Conservation (phyloP, 2,888 invertebrate genomes). For the Acanthacorydalis orientalis region DNA sequence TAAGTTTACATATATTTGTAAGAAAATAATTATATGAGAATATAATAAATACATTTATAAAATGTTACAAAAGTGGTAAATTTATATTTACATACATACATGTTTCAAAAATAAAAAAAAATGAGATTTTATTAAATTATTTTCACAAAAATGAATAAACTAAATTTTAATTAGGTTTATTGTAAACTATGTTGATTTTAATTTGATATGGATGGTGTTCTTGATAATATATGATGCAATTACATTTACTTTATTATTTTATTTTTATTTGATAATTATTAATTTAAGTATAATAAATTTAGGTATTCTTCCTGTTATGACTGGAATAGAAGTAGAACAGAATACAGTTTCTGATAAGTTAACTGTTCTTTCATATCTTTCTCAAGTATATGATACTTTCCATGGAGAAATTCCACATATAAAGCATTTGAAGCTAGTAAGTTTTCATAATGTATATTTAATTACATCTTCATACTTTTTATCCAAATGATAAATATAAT, state of each 20-base stretch:
- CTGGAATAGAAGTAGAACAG: constrained; percentile 57
- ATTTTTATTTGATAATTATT: constrained; percentile 8
- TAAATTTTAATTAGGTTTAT: too few species aligned
- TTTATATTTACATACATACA: too few species aligned
- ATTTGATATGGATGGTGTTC: too few species aligned
- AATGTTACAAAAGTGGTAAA: too few species aligned
- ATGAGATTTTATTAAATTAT: too few species aligned
- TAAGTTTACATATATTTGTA: constrained; percentile 1
- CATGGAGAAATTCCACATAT: constrained; percentile 79
- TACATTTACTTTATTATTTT: constrained; percentile 1
- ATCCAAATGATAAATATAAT: constrained; percentile 1
- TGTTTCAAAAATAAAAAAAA: too few species aligned
- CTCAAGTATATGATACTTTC: constrained; percentile 79
- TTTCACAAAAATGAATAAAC: too few species aligned
- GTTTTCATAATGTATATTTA: constrained; percentile 12
- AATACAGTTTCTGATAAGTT: constrained; percentile 54
- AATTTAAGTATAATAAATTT: constrained; percentile 12
- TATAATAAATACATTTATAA: too few species aligned
- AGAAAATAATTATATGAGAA: too few species aligned
- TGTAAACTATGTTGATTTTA: too few species aligned
- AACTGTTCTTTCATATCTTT: constrained; percentile 66
- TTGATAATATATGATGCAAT: too few species aligned
- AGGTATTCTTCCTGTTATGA: constrained; percentile 49
- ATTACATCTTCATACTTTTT: neutral
- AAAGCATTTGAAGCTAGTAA: constrained; percentile 54